Base-by-base conservation (phyloP, 2,888 invertebrate genomes). In the Scaptomyza reducta region DNA sequence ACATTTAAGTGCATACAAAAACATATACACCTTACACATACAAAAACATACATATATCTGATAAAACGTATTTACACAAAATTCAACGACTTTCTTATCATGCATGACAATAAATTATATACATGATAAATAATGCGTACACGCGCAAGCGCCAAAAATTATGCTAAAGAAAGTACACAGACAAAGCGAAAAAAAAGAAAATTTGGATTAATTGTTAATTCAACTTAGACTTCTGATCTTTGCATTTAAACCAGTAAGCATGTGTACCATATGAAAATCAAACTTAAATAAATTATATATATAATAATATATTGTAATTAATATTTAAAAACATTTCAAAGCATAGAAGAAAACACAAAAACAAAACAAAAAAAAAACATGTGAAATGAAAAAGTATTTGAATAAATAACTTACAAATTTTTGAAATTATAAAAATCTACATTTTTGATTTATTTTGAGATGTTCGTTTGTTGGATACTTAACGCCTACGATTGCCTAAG, bases 31-130 rank as follows among this genome's bases (percentile, higher is more conserved):
- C 68, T 44, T 22, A 56, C 47, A 70, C 35, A 58, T n/a, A 58
- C 53, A 77, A 33, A 77, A 33, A 68, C 40, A 65, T 22, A 56
- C 56, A 55, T 59, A 64, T 47, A 66, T 74, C 83, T 56, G 55
- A 77, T 53, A 72, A 55, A 59, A 44, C 68, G 41, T 78, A 78
- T 81, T 78, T 78, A 81, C 82, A 81, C 46, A 59, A 40, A 65
- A 65, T 68, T 62, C 58, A 64, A 55, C 57, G 65, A 77, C 61
- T 74, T 66, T 40, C 80, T 84, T 86, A 84, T 88, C 84, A 88
- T 84, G 84, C 88, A 84, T 87, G 88, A 87, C 88, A 84, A 84
- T 88, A 84, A 76, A 79, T 75, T 71, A 79, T 77, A 77, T 86
- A 88, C 88, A 87, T 88, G 88, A 70, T 83, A 86, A 70, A 75